A percentile compares a stretch with the other conserved stretches of the same genome.
Evolutionary conservation across 64 coral and sea anemone genomes (phyloP).

Genomic region (Actinia tenebrosa): DNA sequence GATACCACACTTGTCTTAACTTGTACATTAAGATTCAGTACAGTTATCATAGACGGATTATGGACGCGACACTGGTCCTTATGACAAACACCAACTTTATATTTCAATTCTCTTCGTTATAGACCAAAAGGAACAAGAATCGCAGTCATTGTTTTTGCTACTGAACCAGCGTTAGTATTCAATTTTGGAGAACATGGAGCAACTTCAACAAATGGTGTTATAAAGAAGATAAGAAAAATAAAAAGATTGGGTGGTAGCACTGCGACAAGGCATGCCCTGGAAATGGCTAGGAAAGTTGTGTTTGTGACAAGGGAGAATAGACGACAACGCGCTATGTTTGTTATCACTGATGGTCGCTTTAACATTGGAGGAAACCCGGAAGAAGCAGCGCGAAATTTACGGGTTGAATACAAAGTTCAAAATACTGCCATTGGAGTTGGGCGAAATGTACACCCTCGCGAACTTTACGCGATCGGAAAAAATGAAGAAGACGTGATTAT

Average conservation of each 20-base stretch:
- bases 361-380: slow-evolving; percentile 70
- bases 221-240: slow-evolving; percentile 46
- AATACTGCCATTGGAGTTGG: slow-evolving; percentile 82
- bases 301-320: neutral
- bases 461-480: slow-evolving; percentile 6
- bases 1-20: too few species aligned
- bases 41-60: too few species aligned
- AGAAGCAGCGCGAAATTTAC: slow-evolving; percentile 22
- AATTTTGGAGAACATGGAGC: slow-evolving; percentile 36
- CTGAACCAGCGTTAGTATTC: slow-evolving; percentile 43
- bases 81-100: too few species aligned
- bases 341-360: slow-evolving; percentile 77
- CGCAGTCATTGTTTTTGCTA: slow-evolving; percentile 64
- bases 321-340: slow-evolving; percentile 54
- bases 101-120: neutral
- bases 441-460: neutral
- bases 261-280: slow-evolving; percentile 49
- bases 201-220: neutral
- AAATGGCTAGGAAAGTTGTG: slow-evolving; percentile 18
- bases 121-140: slow-evolving; percentile 65
- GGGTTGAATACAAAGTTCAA: neutral
- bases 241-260: slow-evolving; percentile 57
- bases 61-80: too few species aligned
- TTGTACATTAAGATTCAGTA: too few species aligned
- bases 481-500: slow-evolving; percentile 31